phyloP scores from a whole-genome alignment of 1,140 invertebrate genomes.

The Radopholus similis region DNA sequence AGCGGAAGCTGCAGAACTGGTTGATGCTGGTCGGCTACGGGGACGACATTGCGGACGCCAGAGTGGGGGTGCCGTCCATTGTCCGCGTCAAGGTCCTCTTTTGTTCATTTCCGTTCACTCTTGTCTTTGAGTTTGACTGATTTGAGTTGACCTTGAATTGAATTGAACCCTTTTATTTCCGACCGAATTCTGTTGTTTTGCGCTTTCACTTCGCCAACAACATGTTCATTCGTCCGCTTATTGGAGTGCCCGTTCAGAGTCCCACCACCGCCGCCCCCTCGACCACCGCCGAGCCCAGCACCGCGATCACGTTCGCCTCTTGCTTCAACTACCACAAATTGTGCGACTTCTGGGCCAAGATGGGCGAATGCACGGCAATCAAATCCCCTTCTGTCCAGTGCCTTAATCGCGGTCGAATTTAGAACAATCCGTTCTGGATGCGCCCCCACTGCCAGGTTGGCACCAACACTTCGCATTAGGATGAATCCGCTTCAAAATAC shows the following conservation, averaged over 20 bases:
- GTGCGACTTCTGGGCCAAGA: constrained; percentile 44
- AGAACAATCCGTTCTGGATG: constrained; percentile 49
- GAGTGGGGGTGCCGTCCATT: background rate
- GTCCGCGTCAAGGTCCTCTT: background rate
- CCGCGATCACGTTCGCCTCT: constrained; percentile 3
- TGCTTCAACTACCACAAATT: constrained; percentile 43
- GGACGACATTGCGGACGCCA: background rate
- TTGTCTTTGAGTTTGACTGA: too few relatives aligned
- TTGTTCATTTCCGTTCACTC: too few relatives aligned
- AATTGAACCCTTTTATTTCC: too few relatives aligned
- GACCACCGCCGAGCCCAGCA: constrained; percentile 1
- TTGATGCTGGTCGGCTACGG: too few relatives aligned
- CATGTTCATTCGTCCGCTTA: too few relatives aligned
- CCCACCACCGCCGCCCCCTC: constrained; percentile 1
- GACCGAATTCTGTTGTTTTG: too few relatives aligned
- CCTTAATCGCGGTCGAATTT: background rate
- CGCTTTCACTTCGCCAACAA: too few relatives aligned
- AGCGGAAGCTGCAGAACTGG: background rate
- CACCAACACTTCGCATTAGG: too few relatives aligned
- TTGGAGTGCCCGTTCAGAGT: too few relatives aligned
- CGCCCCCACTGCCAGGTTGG: constrained; percentile 47
- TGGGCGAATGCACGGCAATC: constrained; percentile 43
- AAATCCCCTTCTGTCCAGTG: background rate
- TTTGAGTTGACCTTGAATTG: too few relatives aligned
- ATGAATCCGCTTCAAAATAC: too few relatives aligned